A percentile compares a stretch with the other conserved stretches of the same genome.
phyloP scores from a whole-genome alignment of 2,888 invertebrate genomes.

The Drosophila bunnanda region DNA sequence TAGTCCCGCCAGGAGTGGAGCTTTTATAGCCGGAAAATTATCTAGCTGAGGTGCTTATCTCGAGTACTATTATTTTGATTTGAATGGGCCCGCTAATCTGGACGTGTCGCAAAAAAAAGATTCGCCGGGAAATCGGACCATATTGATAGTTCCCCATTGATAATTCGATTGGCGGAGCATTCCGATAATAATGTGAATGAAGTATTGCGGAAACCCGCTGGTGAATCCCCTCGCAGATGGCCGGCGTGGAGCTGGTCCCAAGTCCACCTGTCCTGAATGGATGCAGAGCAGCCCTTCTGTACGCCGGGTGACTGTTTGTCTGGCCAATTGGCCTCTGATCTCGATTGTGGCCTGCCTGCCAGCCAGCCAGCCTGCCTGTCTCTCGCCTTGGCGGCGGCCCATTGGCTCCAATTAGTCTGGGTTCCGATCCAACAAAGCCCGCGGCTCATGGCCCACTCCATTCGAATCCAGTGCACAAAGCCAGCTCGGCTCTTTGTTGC shows the following conservation, averaged over 20 bases:
- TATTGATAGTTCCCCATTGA: constrained; percentile 31
- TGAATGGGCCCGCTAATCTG: constrained; percentile 24
- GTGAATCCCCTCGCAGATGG: constrained; percentile 27
- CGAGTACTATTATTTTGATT: constrained; percentile 19
- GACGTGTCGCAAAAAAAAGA: constrained; percentile 4
- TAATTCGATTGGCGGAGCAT: constrained; percentile 29
- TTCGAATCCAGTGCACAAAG: constrained; percentile 15
- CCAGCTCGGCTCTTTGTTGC: constrained; percentile 36
- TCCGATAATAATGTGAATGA: constrained; percentile 34
- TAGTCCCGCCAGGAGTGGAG: background rate
- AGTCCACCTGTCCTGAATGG: constrained; percentile 29
- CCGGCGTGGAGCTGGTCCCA: background rate
- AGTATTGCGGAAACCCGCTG: constrained; percentile 21
- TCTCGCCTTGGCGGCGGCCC: constrained; percentile 41
- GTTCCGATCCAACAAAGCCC: constrained; percentile 23
- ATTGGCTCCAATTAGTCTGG: constrained; percentile 63
- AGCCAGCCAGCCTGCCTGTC: constrained; percentile 3
- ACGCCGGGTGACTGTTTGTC: constrained; percentile 27
- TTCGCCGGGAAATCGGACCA: constrained; percentile 34
- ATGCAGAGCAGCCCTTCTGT: constrained; percentile 42
- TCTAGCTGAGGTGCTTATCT: constrained; percentile 23
- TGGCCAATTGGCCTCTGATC: constrained; percentile 63
- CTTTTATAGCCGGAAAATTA: constrained; percentile 42
- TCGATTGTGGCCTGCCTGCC: constrained; percentile 44
- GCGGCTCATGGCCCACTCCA: constrained; percentile 17